Base-by-base conservation (phyloP, 2,797 vertebrate species). In the Protonibea diacanthus region DNA sequence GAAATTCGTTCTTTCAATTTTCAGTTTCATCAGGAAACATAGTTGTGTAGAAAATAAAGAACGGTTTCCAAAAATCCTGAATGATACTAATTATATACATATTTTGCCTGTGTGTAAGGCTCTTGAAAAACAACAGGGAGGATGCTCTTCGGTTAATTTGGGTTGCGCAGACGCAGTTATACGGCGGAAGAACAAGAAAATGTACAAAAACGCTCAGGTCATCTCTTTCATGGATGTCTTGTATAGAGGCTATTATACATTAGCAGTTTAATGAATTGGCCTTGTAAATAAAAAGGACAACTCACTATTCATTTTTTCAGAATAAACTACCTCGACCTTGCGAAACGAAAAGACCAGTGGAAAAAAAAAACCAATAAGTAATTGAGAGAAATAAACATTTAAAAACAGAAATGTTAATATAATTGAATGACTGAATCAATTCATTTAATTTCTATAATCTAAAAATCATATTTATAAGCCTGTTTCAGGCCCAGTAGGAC, bases 121-220 rank as follows among this genome's bases (percentile, higher is more conserved):
- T 81, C 53, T 70, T 74, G n/a, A 42, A 14, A 48, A 49, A 72
- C 25, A 60, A 48, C 25, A 66, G 17, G 25, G 33, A 25, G 10
- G 25, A 23, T 66, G 21, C 7, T 58, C 23, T 4, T 56, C 12
- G 25, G n/a, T 23, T 20, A 27, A 6, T 13, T 1, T 6, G 23
- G 33, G 33, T 38, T 38, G 33, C 33, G 29, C 33, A 38, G 33
- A 38, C 33, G 33, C 33, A 38, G 8, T 38, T 38, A 38, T 38
- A 38, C 33, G 8, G 0, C 33, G 33, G 8, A 38, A 9, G 21
- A 13, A 15, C 0, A 21, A 57, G 5, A 60, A 13, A 25, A 17
- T 44, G 11, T 45, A 44, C 10, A 38, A 9, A 38, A 38, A 38
- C 33, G 7, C 29, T 33, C 29, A 33, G 6, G 1, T 40, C 12